Evolutionary conservation across 2,888 invertebrate species (phyloP).

Genomic region (Ormyrus pomaceus): DNA sequence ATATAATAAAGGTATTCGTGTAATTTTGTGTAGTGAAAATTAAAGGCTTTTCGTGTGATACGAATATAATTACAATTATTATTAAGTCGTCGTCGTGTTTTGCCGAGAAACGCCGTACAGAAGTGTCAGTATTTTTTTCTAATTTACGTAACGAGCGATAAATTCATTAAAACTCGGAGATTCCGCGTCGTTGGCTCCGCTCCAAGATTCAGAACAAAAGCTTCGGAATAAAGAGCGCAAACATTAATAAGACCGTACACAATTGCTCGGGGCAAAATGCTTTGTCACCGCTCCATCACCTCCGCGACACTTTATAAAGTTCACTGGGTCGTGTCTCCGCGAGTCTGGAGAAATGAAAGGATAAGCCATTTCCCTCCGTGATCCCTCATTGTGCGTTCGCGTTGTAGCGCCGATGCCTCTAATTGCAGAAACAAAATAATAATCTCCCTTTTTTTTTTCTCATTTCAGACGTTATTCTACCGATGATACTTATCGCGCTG

Average conservation of each 20-base stretch:
- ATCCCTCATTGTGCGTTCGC: not conserved
- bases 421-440: not conserved
- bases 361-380: not conserved
- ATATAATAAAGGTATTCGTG: too few species aligned
- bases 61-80: too few species aligned
- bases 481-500: constrained; percentile 83
- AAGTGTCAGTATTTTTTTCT: too few species aligned
- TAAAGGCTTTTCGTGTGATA: too few species aligned
- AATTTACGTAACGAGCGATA: too few species aligned
- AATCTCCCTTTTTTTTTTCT: not conserved
- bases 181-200: too few species aligned
- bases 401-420: too few species aligned
- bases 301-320: not conserved
- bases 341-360: not conserved
- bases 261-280: constrained; percentile 13
- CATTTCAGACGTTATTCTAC: constrained; percentile 83
- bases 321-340: constrained; percentile 12
- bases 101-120: too few species aligned
- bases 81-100: too few species aligned
- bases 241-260: constrained; percentile 34
- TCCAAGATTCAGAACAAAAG: not conserved
- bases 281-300: constrained; percentile 26
- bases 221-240: constrained; percentile 25
- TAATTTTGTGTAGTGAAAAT: too few species aligned
- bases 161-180: too few species aligned